Conservation (phyloP, 2,888 invertebrate species). For the Apotomis turbidana region DNA sequence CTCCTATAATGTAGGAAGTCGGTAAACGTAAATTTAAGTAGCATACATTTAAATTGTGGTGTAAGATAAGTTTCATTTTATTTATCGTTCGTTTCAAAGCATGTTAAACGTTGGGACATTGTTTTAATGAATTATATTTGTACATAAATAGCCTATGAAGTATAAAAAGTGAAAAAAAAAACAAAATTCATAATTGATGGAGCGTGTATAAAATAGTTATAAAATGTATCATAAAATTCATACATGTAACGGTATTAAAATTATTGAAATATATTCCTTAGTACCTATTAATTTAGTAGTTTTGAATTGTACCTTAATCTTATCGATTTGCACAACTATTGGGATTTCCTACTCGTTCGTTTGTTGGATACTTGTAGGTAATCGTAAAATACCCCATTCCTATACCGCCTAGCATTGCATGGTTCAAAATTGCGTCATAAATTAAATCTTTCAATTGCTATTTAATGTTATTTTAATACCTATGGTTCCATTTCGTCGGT, state of each 20-base stretch:
- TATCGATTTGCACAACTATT: not conserved
- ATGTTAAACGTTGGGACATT: slow-evolving; percentile 32
- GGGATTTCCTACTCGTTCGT: not conserved
- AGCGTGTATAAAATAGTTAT: slow-evolving; percentile 62
- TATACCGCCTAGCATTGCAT: too few species aligned
- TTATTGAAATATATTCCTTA: slow-evolving; percentile 73
- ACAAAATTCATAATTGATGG: slow-evolving; percentile 55
- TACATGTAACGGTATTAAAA: slow-evolving; percentile 62
- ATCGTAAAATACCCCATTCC: not conserved
- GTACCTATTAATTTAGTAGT: slow-evolving; percentile 45
- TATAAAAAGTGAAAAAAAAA: slow-evolving; percentile 45
- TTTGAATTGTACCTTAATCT: not conserved
- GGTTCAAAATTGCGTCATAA: too few species aligned
- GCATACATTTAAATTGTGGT: slow-evolving; percentile 36
- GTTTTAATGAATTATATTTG: slow-evolving; percentile 39
- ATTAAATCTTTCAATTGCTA: too few species aligned
- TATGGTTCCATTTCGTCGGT: too few species aligned
- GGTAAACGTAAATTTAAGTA: slow-evolving; percentile 34
- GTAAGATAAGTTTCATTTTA: slow-evolving; percentile 35
- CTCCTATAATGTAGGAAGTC: slow-evolving; percentile 10
- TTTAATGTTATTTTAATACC: too few species aligned
- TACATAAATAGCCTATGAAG: slow-evolving; percentile 39
- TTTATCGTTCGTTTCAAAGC: slow-evolving; percentile 33
- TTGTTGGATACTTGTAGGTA: not conserved
- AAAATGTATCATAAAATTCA: slow-evolving; percentile 63